Conservation (phyloP, 2,113 vertebrate genomes). For the Ifrita kowaldi region DNA sequence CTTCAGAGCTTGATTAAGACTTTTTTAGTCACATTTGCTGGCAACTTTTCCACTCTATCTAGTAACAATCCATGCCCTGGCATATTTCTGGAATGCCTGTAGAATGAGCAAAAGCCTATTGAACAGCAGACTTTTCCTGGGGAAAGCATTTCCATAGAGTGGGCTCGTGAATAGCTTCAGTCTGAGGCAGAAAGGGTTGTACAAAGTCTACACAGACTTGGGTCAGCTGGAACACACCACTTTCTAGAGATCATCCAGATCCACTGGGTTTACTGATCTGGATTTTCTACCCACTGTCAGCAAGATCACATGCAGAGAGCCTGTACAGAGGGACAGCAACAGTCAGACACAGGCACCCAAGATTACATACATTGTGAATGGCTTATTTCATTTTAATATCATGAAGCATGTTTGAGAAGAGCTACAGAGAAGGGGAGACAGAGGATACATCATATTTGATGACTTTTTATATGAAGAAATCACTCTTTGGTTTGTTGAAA, state of each 20-base stretch:
- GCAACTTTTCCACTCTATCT: neutral
- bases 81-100: neutral
- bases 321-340: neutral
- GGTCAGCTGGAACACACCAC: neutral
- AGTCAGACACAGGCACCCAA: neutral
- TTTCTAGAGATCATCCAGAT: neutral
- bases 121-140: neutral
- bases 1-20: neutral
- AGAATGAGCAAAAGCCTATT: neutral
- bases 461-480: neutral
- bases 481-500: neutral
- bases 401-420: neutral
- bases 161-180: fast-evolving
- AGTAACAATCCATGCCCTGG: neutral
- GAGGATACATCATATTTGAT: neutral
- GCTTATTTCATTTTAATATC: neutral
- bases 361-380: neutral
- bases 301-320: neutral
- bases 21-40: neutral
- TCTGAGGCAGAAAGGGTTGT: neutral
- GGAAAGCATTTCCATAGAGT: neutral
- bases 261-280: neutral
- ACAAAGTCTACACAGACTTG: neutral
- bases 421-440: neutral
- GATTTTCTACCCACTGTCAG: neutral